Base-by-base conservation (phyloP, 1,140 invertebrate genomes). In the Orius laevigatus region DNA sequence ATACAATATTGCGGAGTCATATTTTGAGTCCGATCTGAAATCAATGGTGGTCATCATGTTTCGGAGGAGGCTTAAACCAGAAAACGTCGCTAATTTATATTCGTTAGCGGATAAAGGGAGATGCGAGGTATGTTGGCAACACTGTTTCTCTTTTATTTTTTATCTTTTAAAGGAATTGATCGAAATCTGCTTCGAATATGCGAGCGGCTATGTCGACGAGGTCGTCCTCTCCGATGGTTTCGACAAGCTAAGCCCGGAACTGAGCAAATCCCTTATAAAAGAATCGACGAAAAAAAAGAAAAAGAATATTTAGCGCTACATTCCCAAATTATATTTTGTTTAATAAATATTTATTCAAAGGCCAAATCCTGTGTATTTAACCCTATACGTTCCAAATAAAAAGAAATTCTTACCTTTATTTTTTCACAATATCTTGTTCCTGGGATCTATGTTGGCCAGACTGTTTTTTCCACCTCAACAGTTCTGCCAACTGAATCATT, bases 191-290 rank as follows among this genome's bases (percentile, higher is more conserved):
- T 19, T 49, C 11, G 19, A 41, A 20, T 49, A 42, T 12, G 19
- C 48, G 2, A 33, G 39, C 14, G 25, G 25, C 15, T 41, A 43
- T 31, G 16, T 49, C 9, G 40, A 42, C 9, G 6, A 25, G 2
- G 48, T 49, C n/a, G 40, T 49, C 11, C 31, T 49, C 5, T 42
- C 48, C 16, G 25, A 43, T 25, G 48, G 48, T n/a, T 49, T 49
- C 43, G 40, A 49, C 20, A 32, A 11, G 33, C 40, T 49, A 10
- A 25, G 33, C 14, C 40, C 48, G 10, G 11, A n/a, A 5, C 40
- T 49, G 19, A 31, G 15, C 11, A 49, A 49, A 49, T 25, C 19
- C 8, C 31, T 49, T 2, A 25, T 49, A 12, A 25, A n/a, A n/a
- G n/a, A n/a, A n/a, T n/a, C n/a, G n/a, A n/a, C n/a, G n/a, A n/a